A percentile compares a stretch with the other conserved stretches of the same genome.
Conservation (phyloP, 2,888 invertebrate species). For the Ptychoptera contaminata region DNA sequence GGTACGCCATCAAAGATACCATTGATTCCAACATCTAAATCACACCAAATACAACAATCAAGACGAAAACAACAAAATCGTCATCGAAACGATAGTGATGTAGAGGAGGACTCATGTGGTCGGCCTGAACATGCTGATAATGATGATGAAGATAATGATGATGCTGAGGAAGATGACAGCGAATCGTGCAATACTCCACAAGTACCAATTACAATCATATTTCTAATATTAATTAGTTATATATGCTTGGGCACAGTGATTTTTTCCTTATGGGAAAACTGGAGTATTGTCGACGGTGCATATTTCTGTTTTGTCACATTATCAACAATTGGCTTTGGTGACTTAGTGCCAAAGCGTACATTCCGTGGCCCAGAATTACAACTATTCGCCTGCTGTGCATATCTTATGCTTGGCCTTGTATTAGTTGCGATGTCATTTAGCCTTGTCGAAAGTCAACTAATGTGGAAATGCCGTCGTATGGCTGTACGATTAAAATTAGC, state of each 20-base stretch:
- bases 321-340: constrained; percentile 69
- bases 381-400: constrained; percentile 63
- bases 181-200: constrained; percentile 17
- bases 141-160: constrained; percentile 7
- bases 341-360: constrained; percentile 43
- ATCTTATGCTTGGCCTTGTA: constrained; percentile 61
- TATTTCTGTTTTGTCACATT: constrained; percentile 77
- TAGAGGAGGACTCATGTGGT: constrained; percentile 2
- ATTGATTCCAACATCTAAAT: constrained; percentile 39
- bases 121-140: constrained; percentile 7
- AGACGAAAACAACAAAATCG: constrained; percentile 5
- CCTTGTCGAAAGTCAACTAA: constrained; percentile 65
- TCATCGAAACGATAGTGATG: constrained; percentile 8
- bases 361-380: constrained; percentile 39
- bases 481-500: constrained; percentile 53
- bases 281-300: constrained; percentile 65
- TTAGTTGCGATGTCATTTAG: constrained; percentile 75
- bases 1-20: constrained; percentile 66
- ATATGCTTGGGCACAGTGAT: constrained; percentile 60
- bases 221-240: constrained; percentile 54
- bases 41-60: constrained; percentile 1
- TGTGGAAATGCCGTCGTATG: constrained; percentile 53
- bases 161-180: not conserved
- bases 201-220: constrained; percentile 46
- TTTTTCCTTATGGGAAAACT: constrained; percentile 66